Conservation (phyloP, 2,888 invertebrate genomes). For the Notodonta dromedarius region DNA sequence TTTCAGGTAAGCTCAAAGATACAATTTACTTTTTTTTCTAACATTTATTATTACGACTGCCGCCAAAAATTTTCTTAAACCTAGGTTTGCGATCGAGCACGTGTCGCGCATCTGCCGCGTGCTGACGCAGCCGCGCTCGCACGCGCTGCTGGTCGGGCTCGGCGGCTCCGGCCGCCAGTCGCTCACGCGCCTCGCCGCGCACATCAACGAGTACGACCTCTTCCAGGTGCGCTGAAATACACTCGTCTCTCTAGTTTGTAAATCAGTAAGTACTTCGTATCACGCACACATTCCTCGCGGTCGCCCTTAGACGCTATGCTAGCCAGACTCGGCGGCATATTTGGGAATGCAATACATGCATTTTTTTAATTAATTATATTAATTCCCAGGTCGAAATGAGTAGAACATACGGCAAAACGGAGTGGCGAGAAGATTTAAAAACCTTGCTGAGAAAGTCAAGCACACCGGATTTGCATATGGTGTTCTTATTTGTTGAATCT, state of each 20-base stretch:
- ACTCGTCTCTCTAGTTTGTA: slow-evolving; percentile 85
- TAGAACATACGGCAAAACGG: slow-evolving; percentile 90
- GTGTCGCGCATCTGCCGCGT: slow-evolving; percentile 95
- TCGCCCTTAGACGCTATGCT: slow-evolving; percentile 83
- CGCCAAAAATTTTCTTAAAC: background rate
- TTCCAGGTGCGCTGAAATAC: slow-evolving; percentile 77
- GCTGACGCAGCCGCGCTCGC: slow-evolving; percentile 95
- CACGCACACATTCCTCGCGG: slow-evolving; percentile 86
- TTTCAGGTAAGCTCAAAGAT: slow-evolving; percentile 85
- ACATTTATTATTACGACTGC: background rate
- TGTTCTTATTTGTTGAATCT: slow-evolving; percentile 95
- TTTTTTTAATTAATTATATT: background rate
- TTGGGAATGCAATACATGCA: background rate
- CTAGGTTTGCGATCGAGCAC: slow-evolving; percentile 96
- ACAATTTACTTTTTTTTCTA: background rate
- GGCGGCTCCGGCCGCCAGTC: slow-evolving; percentile 98
- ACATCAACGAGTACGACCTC: slow-evolving; percentile 96
- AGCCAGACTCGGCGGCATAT: too few species aligned
- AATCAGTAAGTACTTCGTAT: slow-evolving; percentile 96
- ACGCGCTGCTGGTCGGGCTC: slow-evolving; percentile 95
- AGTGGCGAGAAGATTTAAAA: slow-evolving; percentile 97
- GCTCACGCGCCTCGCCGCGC: slow-evolving; percentile 93
- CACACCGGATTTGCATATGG: slow-evolving; percentile 92
- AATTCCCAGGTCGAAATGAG: slow-evolving; percentile 93
- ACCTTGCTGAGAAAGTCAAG: slow-evolving; percentile 91